Base-by-base conservation (phyloP, 2,797 vertebrate genomes). In the Esox masquinongy region DNA sequence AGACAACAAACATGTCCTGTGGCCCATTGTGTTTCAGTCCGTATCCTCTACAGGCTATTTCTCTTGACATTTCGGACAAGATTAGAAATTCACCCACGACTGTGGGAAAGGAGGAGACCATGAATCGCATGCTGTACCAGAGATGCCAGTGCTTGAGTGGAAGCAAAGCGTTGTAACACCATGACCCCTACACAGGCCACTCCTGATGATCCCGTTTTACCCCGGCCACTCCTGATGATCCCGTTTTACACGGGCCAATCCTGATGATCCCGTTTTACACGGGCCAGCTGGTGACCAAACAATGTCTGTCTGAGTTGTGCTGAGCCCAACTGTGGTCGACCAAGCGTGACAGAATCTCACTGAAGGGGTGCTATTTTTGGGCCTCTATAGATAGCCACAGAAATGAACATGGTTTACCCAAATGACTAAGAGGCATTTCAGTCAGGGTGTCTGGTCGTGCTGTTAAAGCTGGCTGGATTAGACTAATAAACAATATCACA, bases 311-410 rank as follows among this genome's bases (percentile, higher is more conserved):
- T 31, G 63, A 66, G 17, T 56, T 14, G 31, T 16, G 68, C 36
- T 19, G 1, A 51, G 77, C 47, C 68, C 64, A 14, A 50, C 39
- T 70, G 43, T 63, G 70, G 73, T 63, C 74, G 77, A 79, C 73
- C 74, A 63, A 34, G n/a, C 47, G 0, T 47, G 29, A 63, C 53
- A 68, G 72, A 79, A 79, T 74, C 70, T 70, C 39, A 31, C 67
- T 51, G 53, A 66, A 70, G 50, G 56, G 22, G 16, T 43, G 69
- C 68, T 74, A 79, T 71, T 66, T 36, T 50, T 69, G 70, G 29
- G 31, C 29, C 26, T 47, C 68, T 79, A 74, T 74, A 71, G 74
- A 74, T 71, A 74, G 56, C 53, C 36, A 47, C 22, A 24, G 67
- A 17, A 61, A 74, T 78, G 17, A 66, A 43, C 70, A 47, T 15